Evolutionary conservation across 2,888 invertebrate species (phyloP), one percentile per base, ranked within the genome.

Genomic region (Tetranychus piercei): DNA sequence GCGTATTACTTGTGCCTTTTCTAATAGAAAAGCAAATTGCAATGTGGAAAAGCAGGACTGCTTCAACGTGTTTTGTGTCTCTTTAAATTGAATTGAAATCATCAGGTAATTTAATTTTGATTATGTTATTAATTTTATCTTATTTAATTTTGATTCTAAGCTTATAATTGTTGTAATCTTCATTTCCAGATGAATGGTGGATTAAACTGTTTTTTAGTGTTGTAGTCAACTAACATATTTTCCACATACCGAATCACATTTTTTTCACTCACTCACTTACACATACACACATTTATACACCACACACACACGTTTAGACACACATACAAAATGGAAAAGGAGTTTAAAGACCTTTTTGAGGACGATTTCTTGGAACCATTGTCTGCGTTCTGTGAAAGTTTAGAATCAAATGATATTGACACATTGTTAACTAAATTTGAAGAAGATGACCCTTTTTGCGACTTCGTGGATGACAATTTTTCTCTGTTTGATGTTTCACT

Each of bases 371-470:
- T 55, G 55, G 55, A 15, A 55, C 55, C 55, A 2, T 55, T 55
- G 15, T 55, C 55, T 55, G 55, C 9, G 15, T 55, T 55, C 7
- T 55, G 55, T 55, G 55, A 55, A 55, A 55, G 55, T 55, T 15
- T 55, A 55, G 55, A 55, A 55, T 55, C 55, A 55, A 55, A 55
- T 55, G 55, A 55, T 55, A 55, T 55, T 55, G 55, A 55, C 55
- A 55, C 55, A 55, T 15, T 55, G 15, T 55, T 55, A 55, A 15
- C 9, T 7, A 55, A 55, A 55, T 55, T 55, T 55, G 55, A 55
- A 55, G 55, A 55, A 15, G 55, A 55, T 55, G 55, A 55, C 55
- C 55, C 55, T 55, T 55, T 55, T 55, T 5, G 3, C 55, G 55
- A 55, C 15, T 15, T 55, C 15, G 15, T 55, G 55, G 55, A 55